These are phyloP conservation scores for Tachina grossa DNA, from an alignment of 2,888 invertebrate genomes.

Conservation along the genomic window DNA sequence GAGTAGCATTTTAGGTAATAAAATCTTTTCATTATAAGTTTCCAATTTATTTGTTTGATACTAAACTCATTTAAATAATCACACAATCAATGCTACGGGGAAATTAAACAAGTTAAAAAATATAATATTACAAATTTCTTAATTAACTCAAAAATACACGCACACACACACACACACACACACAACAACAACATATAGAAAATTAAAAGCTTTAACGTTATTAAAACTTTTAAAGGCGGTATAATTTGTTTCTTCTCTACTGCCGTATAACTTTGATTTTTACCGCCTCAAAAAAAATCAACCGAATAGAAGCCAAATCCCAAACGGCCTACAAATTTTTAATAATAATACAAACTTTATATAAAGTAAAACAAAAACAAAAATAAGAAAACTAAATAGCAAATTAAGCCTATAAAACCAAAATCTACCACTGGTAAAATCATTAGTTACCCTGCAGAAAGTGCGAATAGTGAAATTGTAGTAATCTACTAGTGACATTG, in stretches of 20 bases:
- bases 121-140: constrained; percentile 48
- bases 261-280: constrained; percentile 37
- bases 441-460: constrained; percentile 7
- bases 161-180: no score
- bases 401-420: constrained; percentile 15
- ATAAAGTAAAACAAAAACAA: constrained; percentile 38
- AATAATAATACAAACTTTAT: constrained; percentile 1
- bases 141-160: constrained; percentile 43
- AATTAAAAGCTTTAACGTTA: background rate
- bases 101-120: background rate
- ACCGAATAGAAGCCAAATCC: constrained; percentile 20
- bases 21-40: constrained; percentile 37
- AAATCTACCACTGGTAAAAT: constrained; percentile 11
- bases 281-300: constrained; percentile 43
- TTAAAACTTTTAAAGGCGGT: constrained; percentile 33
- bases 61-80: constrained; percentile 42
- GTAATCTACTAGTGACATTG: no score
- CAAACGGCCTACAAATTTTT: constrained; percentile 37
- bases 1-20: constrained; percentile 62
- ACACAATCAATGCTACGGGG: background rate
- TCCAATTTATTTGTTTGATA: constrained; percentile 31
- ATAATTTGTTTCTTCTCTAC: constrained; percentile 19
- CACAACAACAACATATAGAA: constrained; percentile 1
- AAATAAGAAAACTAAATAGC: constrained; percentile 6
- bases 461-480: no score